Conservation (phyloP, 2,888 invertebrate species). For the Anthrax anthrax region DNA sequence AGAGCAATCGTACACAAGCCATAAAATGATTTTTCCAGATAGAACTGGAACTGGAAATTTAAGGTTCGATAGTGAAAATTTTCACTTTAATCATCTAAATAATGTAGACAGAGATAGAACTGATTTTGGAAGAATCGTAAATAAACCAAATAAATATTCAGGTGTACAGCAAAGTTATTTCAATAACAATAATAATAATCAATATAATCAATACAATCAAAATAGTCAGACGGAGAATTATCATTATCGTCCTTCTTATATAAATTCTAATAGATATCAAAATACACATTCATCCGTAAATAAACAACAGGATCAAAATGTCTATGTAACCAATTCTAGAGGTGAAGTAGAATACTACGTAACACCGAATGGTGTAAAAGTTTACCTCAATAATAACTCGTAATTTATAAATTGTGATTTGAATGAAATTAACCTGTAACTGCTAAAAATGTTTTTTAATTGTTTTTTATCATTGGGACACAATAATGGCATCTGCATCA, state of each 20-base stretch:
- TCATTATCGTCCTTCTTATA: background rate
- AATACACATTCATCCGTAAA: background rate
- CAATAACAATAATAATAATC: background rate
- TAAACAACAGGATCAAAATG: constrained; percentile 9
- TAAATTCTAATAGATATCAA: background rate
- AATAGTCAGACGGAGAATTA: background rate
- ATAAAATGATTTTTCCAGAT: constrained; percentile 38
- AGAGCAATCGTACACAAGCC: background rate
- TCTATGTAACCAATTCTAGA: constrained; percentile 14
- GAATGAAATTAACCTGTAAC: no score
- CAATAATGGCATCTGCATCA: no score
- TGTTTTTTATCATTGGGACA: no score
- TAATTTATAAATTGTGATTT: no score
- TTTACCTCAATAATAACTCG: constrained; percentile 11
- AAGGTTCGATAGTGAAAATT: constrained; percentile 32
- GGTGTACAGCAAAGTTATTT: constrained; percentile 17
- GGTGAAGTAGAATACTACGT: constrained; percentile 15
- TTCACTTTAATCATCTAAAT: constrained; percentile 10
- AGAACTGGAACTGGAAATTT: constrained; percentile 40
- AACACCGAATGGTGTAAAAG: constrained; percentile 11
- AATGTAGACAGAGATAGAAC: constrained; percentile 16
- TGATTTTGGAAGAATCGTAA: constrained; percentile 27
- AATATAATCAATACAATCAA: background rate
- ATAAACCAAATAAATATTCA: constrained; percentile 19
- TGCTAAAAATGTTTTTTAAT: no score